These are phyloP conservation scores for Amiota communis DNA, from an alignment of 2,888 invertebrate genomes.

Conservation along the genomic window DNA sequence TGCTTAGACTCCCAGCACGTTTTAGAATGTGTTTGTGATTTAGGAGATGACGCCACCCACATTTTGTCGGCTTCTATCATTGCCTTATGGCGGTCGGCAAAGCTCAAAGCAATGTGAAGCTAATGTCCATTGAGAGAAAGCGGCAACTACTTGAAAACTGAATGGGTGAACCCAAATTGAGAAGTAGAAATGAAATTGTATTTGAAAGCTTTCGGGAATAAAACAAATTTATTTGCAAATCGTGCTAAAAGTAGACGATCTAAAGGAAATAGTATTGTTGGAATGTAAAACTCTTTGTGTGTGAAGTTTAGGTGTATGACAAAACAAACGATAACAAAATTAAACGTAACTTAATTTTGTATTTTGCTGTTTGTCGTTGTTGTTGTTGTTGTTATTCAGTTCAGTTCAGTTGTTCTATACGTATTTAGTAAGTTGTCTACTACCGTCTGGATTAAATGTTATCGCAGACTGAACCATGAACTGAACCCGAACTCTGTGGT, in stretches of 20 bases:
- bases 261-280: too few species aligned
- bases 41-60: not conserved
- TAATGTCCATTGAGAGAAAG: too few species aligned
- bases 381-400: constrained; percentile 5
- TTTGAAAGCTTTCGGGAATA: constrained; percentile 20
- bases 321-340: not conserved
- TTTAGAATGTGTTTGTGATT: not conserved
- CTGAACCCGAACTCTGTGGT: not conserved
- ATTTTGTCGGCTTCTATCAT: not conserved
- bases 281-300: too few species aligned
- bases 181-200: constrained; percentile 5
- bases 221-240: constrained; percentile 23
- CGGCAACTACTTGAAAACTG: too few species aligned
- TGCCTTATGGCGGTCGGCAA: not conserved
- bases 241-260: not conserved
- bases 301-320: not conserved
- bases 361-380: not conserved
- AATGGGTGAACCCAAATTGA: not conserved
- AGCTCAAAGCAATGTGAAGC: not conserved
- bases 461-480: too few species aligned
- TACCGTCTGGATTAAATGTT: too few species aligned
- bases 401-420: too few species aligned
- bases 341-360: constrained; percentile 13
- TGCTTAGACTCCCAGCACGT: not conserved
- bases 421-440: too few species aligned